Conservation (phyloP, 2,797 vertebrate genomes). For the Notoglanidium macrostoma region DNA sequence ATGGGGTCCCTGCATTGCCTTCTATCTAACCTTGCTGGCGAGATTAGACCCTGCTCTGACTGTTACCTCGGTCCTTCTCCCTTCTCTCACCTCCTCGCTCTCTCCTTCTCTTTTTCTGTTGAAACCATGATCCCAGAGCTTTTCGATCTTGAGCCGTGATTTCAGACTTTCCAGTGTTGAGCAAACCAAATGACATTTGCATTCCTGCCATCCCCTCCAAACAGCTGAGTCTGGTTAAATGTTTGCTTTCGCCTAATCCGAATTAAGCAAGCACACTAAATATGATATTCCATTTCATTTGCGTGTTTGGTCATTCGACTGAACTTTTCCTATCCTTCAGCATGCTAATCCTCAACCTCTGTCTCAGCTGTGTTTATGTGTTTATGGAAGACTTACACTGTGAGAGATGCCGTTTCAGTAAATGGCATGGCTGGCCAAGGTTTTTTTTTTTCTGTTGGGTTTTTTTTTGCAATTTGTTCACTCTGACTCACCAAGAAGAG, state of each 20-base stretch:
- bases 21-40: conserved; percentile 70
- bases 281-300: conserved; percentile 73
- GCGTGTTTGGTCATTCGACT: conserved; percentile 68
- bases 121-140: conserved; percentile 38
- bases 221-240: conserved; percentile 72
- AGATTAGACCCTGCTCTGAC: conserved; percentile 57
- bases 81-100: background rate
- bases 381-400: background rate
- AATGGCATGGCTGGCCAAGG: background rate
- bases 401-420: background rate
- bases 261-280: conserved; percentile 75
- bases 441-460: background rate
- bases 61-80: conserved; percentile 21
- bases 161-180: conserved; percentile 74
- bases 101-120: background rate
- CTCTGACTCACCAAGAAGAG: conserved; percentile 65
- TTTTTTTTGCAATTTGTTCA: conserved; percentile 63
- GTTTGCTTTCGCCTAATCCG: conserved; percentile 77
- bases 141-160: conserved; percentile 54
- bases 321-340: conserved; percentile 66
- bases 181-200: conserved; percentile 73
- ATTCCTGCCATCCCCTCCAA: conserved; percentile 64
- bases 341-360: conserved; percentile 52
- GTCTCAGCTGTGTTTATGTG: conserved; percentile 24
- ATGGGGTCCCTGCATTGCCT: conserved; percentile 53